Base-by-base conservation (phyloP, 1,140 invertebrate species). In the Charaxes varanes region DNA sequence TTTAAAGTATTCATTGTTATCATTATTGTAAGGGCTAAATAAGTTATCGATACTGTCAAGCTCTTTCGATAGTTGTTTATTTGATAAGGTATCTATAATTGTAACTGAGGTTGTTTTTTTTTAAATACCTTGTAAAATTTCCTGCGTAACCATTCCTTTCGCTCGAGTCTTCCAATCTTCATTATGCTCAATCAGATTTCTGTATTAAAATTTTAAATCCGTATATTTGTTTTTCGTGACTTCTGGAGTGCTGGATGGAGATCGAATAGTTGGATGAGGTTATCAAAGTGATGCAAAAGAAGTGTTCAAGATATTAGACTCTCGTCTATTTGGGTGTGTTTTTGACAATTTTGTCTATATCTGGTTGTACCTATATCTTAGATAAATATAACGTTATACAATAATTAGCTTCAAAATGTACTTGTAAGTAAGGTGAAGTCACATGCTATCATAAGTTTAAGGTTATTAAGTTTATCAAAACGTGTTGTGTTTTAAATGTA, bases 271-370 rank as follows among this genome's bases (percentile, higher is more conserved):
- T 11, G 18, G 38, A 38, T 21, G 38, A 31, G 27, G 36, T 48
- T 36, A 46, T 41, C 27, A 52, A 52, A 45, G 62, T 60, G 59
- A 60, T 57, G 53, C 43, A 57, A 47, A 44, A 47, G 44, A 63
- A 63, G 74, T 76, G 69, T 73, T 79, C 74, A 79, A 59, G 46
- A 44, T 50, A 30, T 59, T 59, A 57, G 48, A 53, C 45, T 59
- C 50, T 52, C 57, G 52, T 60, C 49, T 70, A 59, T 51, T 54
- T 46, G 53, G 43, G 59, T 59, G 58, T 62, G 53, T 73, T 77
- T 78, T 63, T 63, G 61, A 67, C 45, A 43, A 56, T 72, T 67
- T 72, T 70, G 62, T 66, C 60, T 62, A 46, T 59, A 53, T 65
- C 54, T 56, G 60, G 41, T 55, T 48, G 59, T 63, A 53, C 38